phyloP scores from a whole-genome alignment of 2,888 invertebrate species.

The Laothoe populi region DNA sequence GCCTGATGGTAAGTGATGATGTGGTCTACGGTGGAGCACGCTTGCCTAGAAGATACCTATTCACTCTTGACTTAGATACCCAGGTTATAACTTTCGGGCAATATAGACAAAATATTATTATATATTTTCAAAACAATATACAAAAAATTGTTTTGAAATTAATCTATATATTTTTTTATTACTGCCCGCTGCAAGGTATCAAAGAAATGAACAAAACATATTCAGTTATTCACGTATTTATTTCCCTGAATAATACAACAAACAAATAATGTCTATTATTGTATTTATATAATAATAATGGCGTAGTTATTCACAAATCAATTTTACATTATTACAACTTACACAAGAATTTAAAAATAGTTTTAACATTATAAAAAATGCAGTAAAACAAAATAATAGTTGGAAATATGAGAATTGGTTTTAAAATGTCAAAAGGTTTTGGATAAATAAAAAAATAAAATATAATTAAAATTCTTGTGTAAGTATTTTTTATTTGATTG shows the following conservation, averaged over 20 bases:
- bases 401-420: background rate
- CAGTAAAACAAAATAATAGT: background rate
- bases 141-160: no score
- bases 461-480: background rate
- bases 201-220: background rate
- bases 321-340: constrained; percentile 14
- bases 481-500: background rate
- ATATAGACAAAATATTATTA: no score
- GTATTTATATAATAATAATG: background rate
- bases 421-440: background rate
- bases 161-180: no score
- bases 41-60: no score
- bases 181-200: no score
- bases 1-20: no score
- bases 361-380: background rate
- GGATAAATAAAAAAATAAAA: background rate
- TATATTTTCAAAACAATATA: no score
- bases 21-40: no score
- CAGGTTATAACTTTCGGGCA: no score
- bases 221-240: constrained; percentile 18
- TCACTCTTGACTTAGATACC: no score
- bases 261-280: constrained; percentile 14
- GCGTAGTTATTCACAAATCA: constrained; percentile 4
- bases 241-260: constrained; percentile 6
- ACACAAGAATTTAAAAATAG: background rate